A percentile compares a stretch with the other conserved stretches of the same genome.
Conservation (phyloP, 2,888 invertebrate species). For the Zaprionus lineosus region DNA sequence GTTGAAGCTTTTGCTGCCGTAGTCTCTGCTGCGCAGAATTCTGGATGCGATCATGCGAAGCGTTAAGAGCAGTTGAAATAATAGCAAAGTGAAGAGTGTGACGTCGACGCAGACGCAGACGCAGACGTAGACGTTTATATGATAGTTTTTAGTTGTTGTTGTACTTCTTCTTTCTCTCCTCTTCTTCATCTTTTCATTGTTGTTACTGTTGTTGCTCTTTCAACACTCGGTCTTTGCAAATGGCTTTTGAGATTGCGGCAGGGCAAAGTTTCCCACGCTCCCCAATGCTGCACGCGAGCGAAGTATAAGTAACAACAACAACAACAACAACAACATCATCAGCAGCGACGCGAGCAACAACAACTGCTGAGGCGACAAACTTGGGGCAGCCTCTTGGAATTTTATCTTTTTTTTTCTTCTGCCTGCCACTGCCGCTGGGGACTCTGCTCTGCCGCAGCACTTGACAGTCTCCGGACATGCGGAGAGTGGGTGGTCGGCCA, state of each 20-base stretch:
- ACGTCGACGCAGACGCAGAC: background rate
- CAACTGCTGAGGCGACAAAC: slow-evolving; percentile 12
- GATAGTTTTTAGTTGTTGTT: slow-evolving; percentile 2
- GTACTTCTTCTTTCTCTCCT: background rate
- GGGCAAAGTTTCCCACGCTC: slow-evolving; percentile 28
- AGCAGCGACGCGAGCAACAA: slow-evolving; percentile 3
- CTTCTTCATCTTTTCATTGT: background rate
- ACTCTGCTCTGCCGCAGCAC: background rate
- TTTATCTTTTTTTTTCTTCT: background rate
- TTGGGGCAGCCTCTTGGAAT: slow-evolving; percentile 24
- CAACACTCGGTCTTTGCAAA: slow-evolving; percentile 9
- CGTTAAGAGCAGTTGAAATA: slow-evolving; percentile 9
- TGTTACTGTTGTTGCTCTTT: slow-evolving; percentile 15
- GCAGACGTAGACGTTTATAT: background rate
- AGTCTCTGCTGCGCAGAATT: too few relatives aligned
- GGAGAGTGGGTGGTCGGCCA: slow-evolving; percentile 23
- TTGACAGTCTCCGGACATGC: background rate
- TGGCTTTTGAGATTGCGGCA: slow-evolving; percentile 21
- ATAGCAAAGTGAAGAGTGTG: background rate
- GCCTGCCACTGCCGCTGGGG: background rate
- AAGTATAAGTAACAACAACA: background rate
- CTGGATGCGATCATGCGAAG: slow-evolving; percentile 2
- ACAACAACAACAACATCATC: background rate
- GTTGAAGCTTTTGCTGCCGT: background rate
- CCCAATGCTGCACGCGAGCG: slow-evolving; percentile 83